phyloP scores from a whole-genome alignment of 1,140 invertebrate genomes.

The Thaumatotibia leucotreta region DNA sequence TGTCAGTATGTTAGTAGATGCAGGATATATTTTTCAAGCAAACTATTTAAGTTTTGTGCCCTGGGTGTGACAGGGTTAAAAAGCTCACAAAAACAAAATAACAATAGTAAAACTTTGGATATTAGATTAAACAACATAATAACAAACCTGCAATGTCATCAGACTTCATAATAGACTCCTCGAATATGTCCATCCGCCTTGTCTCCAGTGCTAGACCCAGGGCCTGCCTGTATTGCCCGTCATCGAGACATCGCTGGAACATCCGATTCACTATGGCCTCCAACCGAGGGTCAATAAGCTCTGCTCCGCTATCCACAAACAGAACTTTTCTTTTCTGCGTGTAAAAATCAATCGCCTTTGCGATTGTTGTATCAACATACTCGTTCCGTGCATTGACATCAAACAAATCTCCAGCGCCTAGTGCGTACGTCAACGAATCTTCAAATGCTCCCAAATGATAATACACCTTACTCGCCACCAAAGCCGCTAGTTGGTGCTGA shows the following conservation, averaged over 20 bases:
- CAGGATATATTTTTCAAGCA: no score
- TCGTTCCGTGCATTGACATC: conserved; percentile 95
- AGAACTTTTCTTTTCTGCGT: conserved; percentile 88
- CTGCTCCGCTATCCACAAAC: conserved; percentile 77
- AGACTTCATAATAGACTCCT: conserved; percentile 92
- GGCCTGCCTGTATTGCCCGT: conserved; percentile 95
- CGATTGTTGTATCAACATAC: conserved; percentile 98
- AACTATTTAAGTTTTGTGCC: no score
- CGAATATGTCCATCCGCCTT: conserved; percentile 95
- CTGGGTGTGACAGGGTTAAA: no score
- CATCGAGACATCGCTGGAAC: conserved; percentile 96
- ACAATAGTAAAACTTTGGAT: no score
- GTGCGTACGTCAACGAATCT: conserved; percentile 95
- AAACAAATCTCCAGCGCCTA: conserved; percentile 95
- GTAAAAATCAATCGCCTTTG: conserved; percentile 97
- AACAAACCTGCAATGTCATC: conserved; percentile 86
- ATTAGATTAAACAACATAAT: conserved; percentile 1
- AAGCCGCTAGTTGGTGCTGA: conserved; percentile 93
- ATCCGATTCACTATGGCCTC: conserved; percentile 97
- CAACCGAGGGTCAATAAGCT: conserved; percentile 90
- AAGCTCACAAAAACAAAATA: no score
- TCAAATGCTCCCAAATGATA: conserved; percentile 98
- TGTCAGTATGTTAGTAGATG: no score
- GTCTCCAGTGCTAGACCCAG: conserved; percentile 97
- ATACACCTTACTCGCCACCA: conserved; percentile 99